Conservation (phyloP, 2,888 invertebrate species). For the Dryocosmus kuriphilus region DNA sequence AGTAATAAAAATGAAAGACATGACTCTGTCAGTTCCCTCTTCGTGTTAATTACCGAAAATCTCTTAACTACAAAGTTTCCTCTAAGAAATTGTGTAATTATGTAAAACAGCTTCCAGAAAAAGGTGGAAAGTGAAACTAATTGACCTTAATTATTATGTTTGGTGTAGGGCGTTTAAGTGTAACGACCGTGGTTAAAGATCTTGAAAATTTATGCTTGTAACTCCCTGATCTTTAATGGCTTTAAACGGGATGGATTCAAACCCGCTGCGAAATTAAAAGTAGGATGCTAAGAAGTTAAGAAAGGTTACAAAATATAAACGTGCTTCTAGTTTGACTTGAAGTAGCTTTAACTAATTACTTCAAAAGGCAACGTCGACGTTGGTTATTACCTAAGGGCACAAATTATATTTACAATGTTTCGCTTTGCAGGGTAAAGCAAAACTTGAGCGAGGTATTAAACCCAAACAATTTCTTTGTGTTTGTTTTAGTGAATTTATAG, state of each 20-base stretch:
- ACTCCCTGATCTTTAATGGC: neutral
- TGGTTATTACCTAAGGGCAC: neutral
- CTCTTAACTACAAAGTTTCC: neutral
- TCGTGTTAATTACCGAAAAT: too few relatives aligned
- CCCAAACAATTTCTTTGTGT: conserved; percentile 25
- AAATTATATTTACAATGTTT: conserved; percentile 27
- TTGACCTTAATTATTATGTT: neutral
- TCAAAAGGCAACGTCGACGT: neutral
- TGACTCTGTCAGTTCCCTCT: too few relatives aligned
- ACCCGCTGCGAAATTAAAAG: neutral
- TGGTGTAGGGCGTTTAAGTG: neutral
- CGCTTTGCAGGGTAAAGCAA: neutral
- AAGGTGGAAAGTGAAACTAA: neutral
- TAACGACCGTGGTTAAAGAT: conserved; percentile 7
- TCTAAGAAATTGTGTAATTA: neutral
- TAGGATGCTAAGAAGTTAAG: neutral
- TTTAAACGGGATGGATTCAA: neutral
- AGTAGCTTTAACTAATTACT: neutral
- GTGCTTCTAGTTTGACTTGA: neutral
- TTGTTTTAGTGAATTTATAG: conserved; percentile 17
- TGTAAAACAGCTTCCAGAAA: neutral
- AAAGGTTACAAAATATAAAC: neutral
- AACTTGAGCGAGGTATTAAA: conserved; percentile 15
- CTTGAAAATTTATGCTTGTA: neutral
- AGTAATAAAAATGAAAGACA: neutral